phyloP scores from a whole-genome alignment of 2,888 invertebrate genomes.

The Pedicia rivosa region DNA sequence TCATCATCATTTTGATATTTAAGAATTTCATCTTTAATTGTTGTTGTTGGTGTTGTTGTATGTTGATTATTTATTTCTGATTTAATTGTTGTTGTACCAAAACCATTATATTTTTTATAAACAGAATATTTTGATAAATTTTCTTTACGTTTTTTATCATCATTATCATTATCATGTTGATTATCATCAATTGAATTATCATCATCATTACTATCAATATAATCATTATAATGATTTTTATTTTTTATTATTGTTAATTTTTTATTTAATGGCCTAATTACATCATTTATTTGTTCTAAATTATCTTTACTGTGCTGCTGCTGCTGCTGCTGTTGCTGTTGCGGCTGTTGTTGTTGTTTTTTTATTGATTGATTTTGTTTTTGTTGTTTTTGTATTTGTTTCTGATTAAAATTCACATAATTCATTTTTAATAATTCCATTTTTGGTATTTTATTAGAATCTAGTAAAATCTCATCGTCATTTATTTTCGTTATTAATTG shows the following conservation, averaged over 20 bases:
- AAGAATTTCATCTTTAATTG: conserved; percentile 19
- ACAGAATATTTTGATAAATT: conserved; percentile 11
- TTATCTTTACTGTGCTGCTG: too few relatives aligned
- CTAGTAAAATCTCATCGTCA: conserved; percentile 16
- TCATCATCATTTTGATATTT: conserved; percentile 8
- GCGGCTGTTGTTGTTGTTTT: too few relatives aligned
- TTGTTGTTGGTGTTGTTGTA: neutral
- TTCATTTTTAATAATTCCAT: conserved; percentile 30
- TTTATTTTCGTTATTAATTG: conserved; percentile 8
- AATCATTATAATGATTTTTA: too few relatives aligned
- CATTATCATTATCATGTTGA: too few relatives aligned
- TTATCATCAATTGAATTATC: too few relatives aligned
- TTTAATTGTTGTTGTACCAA: conserved; percentile 5
- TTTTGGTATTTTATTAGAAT: conserved; percentile 19
- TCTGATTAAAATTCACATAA: conserved; percentile 26
- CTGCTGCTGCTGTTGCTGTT: too few relatives aligned
- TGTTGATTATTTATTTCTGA: conserved; percentile 3
- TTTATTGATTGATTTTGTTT: conserved; percentile 1
- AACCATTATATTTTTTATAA: conserved; percentile 12
- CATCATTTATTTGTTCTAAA: too few relatives aligned
- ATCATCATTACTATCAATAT: too few relatives aligned
- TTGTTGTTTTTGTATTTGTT: conserved; percentile 9
- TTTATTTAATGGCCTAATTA: too few relatives aligned
- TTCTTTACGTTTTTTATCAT: neutral
- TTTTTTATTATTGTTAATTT: too few relatives aligned